Evolutionary conservation across 2,797 vertebrate genomes (phyloP), one percentile per base, ranked within the genome.

Genomic region (Pyrocephalus nanus): DNA sequence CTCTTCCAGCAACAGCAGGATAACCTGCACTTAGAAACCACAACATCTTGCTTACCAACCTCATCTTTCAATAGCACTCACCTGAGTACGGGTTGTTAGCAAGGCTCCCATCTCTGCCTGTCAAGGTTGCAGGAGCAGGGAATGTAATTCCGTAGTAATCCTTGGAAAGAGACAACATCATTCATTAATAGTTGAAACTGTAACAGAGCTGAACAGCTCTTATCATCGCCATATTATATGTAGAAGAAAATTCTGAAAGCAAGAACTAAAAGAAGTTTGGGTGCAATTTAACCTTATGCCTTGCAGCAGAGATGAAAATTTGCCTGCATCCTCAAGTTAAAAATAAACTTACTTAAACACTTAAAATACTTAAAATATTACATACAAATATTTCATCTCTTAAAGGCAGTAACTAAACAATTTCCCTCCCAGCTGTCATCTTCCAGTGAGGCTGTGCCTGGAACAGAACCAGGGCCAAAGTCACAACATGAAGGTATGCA

Each of bases 141-240:
- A 99, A 99, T 97, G 99, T 98, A 97, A 99, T 99, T 98, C 99
- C 99, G 8, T 99, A 99, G 97, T 99, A 99, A 98, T 99, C 99
- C 99, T 99, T 97, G 36, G 77, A 40, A 93, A 98, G 86, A 97
- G 54, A 95, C 23, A 47, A 42, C 16, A 72, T 11, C 0, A 0
- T 76, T 81, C 53, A 70, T 78, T 76, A 92, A 78, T 9, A 70
- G 9, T 4, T 67, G 54, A 76, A 80, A 69, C 15, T 1, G 9
- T 15, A 74, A 71, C 27, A 86, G 20, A 66, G 17, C 15, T 47
- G 36, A 51, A 34, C 14, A 66, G 13, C n/a, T 89, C 34, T 47
- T 25, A 72, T 1, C 12, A 77, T 51, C 15, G 18, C 9, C 3
- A 1, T 15, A 47, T 11, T n/a, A 71, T 4, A 80, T 0, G 3